Base-by-base conservation (phyloP, 2,797 vertebrate species). In the Monodelphis domestica region DNA sequence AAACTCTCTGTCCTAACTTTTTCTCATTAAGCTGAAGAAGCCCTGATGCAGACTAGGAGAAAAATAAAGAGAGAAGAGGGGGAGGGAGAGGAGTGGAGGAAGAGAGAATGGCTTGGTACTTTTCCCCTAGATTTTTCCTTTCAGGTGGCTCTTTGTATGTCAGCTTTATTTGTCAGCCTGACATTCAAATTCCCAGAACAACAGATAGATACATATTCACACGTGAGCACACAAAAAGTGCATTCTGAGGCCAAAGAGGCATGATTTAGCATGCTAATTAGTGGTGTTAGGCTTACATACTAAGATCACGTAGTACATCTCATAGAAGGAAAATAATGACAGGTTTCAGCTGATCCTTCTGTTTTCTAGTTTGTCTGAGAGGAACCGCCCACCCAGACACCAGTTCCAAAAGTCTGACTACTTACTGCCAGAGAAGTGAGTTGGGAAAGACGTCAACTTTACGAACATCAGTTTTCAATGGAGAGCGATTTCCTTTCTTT, bases 391-490 rank as follows among this genome's bases (percentile, higher is more conserved):
- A 17, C 70, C 38, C 70, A 84, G 70, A 50, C 38, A 26, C 53
- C 54, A 12, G 50, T 28, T 92, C 55, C 87, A 92, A 93, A 91
- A 59, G 88, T 50, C 45, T 78, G 38, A 51, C 6, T 70, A 17
- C 54, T 94, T 89, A 94, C 88, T 87, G 89, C 38, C 24, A 59
- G 24, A 45, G 56, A 93, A 92, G 95, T 29, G n/a, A 1, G 88
- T 2, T 11, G 9, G 89, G 50, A 38, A 93, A 91, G 2, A 33
- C 6, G 59, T 90, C 91, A 52, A 28, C 84, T 90, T 87, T 17
- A 84, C 33, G 88, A 57, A 91, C 33, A 6, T 70, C 59, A 88
- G 53, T 53, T 54, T 29, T 26, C 54, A 87, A 51, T 5, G 12
- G 4, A 2, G 53, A 50, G 88, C 45, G 30, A 26, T 87, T 24